phyloP scores from a whole-genome alignment of 2,888 invertebrate species.

The Dicranocentrus wangi region DNA sequence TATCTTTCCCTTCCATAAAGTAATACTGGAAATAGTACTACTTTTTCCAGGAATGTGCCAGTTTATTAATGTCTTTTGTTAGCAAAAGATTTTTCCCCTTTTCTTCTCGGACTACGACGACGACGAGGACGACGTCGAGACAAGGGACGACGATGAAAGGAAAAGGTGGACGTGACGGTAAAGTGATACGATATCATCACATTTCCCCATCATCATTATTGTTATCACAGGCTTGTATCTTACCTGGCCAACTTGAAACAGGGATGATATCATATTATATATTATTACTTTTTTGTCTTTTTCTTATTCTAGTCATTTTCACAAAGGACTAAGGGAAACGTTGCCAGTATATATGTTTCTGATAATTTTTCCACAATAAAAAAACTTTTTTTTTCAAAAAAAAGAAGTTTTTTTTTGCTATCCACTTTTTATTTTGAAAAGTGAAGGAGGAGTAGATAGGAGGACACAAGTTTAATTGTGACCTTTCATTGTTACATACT shows the following conservation, averaged over 20 bases:
- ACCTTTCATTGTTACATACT: conserved; percentile 50
- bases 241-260: not conserved
- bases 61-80: conserved; percentile 47
- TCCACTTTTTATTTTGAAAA: not conserved
- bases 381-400: not conserved
- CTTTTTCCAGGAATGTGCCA: not conserved
- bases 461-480: conserved; percentile 40
- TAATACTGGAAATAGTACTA: conserved; percentile 1
- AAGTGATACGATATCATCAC: conserved; percentile 32
- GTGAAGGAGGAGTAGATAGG: too few relatives aligned
- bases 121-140: too few relatives aligned
- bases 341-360: too few relatives aligned
- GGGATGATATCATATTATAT: not conserved
- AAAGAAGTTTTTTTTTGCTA: not conserved
- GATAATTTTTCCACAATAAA: not conserved
- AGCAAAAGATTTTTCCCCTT: conserved; percentile 10
- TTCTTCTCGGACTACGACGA: conserved; percentile 2
- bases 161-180: conserved; percentile 16
- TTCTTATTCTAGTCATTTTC: too few relatives aligned
- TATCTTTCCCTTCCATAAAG: not conserved
- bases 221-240: not conserved
- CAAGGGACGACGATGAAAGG: not conserved
- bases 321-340: too few relatives aligned
- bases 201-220: conserved; percentile 8
- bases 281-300: not conserved